These are phyloP conservation scores for Odontesthes bonariensis DNA, from an alignment of 2,113 vertebrate species.

Conservation along the genomic window DNA sequence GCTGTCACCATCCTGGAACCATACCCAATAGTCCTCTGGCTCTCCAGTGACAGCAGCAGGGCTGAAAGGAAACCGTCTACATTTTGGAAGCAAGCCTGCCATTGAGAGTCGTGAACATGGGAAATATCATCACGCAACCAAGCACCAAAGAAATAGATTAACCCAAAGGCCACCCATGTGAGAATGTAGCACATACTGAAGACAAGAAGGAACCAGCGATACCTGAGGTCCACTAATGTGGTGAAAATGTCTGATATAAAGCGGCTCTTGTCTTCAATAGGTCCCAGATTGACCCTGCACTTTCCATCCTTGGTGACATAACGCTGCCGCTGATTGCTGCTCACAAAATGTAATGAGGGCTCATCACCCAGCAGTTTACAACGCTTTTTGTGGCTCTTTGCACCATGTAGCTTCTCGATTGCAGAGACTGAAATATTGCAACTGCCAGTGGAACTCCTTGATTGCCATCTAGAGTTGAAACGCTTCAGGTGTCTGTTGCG, in stretches of 20 bases:
- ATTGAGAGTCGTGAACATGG: constrained; percentile 80
- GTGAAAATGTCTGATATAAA: constrained; percentile 89
- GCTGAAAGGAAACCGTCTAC: constrained; percentile 85
- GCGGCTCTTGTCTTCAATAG: constrained; percentile 85
- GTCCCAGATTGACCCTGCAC: constrained; percentile 87
- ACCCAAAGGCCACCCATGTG: constrained; percentile 86
- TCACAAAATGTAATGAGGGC: constrained; percentile 18
- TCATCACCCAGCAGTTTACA: constrained; percentile 85
- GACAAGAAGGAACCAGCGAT: constrained; percentile 87
- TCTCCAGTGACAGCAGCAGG: constrained; percentile 87
- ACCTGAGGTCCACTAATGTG: constrained; percentile 88
- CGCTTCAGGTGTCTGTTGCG: constrained; percentile 59
- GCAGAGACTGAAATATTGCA: constrained; percentile 27
- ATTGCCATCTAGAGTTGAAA: constrained; percentile 72
- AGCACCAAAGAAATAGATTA: constrained; percentile 84
- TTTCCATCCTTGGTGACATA: constrained; percentile 88
- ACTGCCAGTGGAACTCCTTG: constrained; percentile 36
- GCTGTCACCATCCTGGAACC: constrained; percentile 86
- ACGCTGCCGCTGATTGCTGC: constrained; percentile 82
- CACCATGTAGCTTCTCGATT: background rate
- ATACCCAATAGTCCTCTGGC: constrained; percentile 88
- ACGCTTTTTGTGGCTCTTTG: constrained; percentile 73
- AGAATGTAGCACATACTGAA: constrained; percentile 87
- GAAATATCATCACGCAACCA: constrained; percentile 81
- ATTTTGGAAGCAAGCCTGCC: constrained; percentile 84